phyloP scores from a whole-genome alignment of 2,113 vertebrate species.

The Taurulus bubalis region DNA sequence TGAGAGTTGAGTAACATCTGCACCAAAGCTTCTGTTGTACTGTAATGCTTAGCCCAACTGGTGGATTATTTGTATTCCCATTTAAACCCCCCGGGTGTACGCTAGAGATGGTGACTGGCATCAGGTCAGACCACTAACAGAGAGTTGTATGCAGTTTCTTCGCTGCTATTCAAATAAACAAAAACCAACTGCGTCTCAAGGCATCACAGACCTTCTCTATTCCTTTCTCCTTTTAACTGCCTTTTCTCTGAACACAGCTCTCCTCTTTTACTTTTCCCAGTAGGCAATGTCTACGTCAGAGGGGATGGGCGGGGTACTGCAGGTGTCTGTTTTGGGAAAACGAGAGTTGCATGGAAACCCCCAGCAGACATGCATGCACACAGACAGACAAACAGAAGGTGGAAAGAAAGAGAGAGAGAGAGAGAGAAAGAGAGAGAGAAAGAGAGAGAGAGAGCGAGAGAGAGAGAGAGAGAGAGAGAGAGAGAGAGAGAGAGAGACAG shows the following conservation, averaged over 20 bases:
- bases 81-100: slow-evolving; percentile 36
- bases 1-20: slow-evolving; percentile 21
- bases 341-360: slow-evolving; percentile 58
- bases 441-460: slow-evolving; percentile 2
- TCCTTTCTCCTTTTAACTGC: slow-evolving; percentile 10
- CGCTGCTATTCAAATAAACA: slow-evolving; percentile 72
- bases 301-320: slow-evolving; percentile 18
- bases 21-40: slow-evolving; percentile 33
- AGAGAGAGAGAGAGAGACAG: background rate
- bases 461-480: background rate
- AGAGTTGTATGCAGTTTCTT: slow-evolving; percentile 33
- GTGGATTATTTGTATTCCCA: slow-evolving; percentile 65
- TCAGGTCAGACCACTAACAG: slow-evolving; percentile 59
- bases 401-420: background rate
- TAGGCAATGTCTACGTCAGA: slow-evolving; percentile 30
- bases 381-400: slow-evolving; percentile 35
- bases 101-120: slow-evolving; percentile 46
- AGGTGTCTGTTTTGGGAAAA: slow-evolving; percentile 54
- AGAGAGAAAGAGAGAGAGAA: background rate
- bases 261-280: slow-evolving; percentile 33
- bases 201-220: slow-evolving; percentile 26
- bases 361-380: slow-evolving; percentile 39
- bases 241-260: slow-evolving; percentile 33
- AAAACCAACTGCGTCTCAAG: slow-evolving; percentile 35
- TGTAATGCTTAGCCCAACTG: slow-evolving; percentile 1